Evolutionary conservation across 2,797 vertebrate species (phyloP), one percentile per base, ranked within the genome.

Genomic region (Limnodromus scolopaceus): DNA sequence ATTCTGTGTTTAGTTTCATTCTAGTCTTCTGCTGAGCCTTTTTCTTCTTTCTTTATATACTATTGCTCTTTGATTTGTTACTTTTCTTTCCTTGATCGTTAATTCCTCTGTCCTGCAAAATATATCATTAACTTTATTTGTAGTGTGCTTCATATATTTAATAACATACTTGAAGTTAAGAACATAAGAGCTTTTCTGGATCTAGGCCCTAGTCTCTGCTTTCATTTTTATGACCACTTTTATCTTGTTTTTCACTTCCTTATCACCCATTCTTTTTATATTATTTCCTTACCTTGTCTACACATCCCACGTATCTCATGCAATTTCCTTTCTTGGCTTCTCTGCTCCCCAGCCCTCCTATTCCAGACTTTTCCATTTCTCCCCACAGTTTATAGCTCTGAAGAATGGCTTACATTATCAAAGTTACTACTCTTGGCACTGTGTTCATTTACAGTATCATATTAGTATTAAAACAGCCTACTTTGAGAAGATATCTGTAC

Each of bases 111-210:
- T 34, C 36, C 81, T 78, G 81, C 51, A 76, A 63, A 51, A 71
- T 32, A 19, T 27, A 36, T 81, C 17, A 53, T 46, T 63, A 89
- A 49, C 7, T 89, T 85, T 91, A 45, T 93, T 89, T 63, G 11
- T 72, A 57, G 24, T 34, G 27, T 64, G 20, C 32, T 81, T 85
- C 38, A 65, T 72, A 43, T 57, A 65, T 83, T 85, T 91, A 88
- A 58, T 86, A 91, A 83, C 32, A 58, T 72, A 46, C 15, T 94
- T 88, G 49, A 71, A 34, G 53, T 81, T 86, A 69, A 90, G 39
- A 65, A 70, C 74, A 36, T 90, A 96, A 96, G 85, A 94, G 80
- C 87, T 95, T 95, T 95, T 90, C 89, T 94, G 87, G 87, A 90
- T 74, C 39, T 30, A 38, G 0, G 80, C 89, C 83, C 39, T 60